These are phyloP conservation scores for Euzetes globulus DNA, from an alignment of 2,888 invertebrate species.

Conservation along the genomic window DNA sequence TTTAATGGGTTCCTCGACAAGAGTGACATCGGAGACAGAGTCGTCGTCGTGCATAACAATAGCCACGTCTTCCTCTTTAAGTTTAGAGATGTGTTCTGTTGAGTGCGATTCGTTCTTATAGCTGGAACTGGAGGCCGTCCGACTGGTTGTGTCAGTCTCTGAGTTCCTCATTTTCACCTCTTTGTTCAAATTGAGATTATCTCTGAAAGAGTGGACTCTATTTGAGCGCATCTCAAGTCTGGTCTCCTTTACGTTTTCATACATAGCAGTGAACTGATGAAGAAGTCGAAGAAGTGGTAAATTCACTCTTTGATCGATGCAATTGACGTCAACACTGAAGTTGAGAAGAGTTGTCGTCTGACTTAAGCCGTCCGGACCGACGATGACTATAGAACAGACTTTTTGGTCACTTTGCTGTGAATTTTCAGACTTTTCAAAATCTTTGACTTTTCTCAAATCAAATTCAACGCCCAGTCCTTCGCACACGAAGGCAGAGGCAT, in stretches of 20 bases:
- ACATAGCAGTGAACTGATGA: conserved; percentile 95
- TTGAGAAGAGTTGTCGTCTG: conserved; percentile 79
- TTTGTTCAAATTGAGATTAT: conserved; percentile 32
- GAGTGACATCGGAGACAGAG: conserved; percentile 44
- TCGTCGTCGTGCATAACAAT: conserved; percentile 26
- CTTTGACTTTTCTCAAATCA: conserved; percentile 79
- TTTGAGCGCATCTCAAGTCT: conserved; percentile 78
- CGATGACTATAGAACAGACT: conserved; percentile 59
- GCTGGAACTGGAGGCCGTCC: conserved; percentile 28
- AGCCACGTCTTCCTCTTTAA: background rate
- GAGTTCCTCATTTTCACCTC: background rate
- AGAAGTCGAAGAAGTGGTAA: conserved; percentile 85
- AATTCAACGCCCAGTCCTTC: conserved; percentile 82
- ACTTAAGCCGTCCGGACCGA: conserved; percentile 48
- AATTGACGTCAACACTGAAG: conserved; percentile 75
- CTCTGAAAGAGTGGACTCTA: conserved; percentile 44
- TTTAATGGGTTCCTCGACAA: conserved; percentile 47
- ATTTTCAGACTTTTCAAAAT: conserved; percentile 55
- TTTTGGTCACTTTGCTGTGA: conserved; percentile 52
- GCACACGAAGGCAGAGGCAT: conserved; percentile 82
- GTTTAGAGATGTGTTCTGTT: background rate
- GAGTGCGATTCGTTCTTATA: background rate
- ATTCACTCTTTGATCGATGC: conserved; percentile 90
- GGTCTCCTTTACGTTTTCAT: conserved; percentile 91
- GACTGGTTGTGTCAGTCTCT: conserved; percentile 23